Evolutionary conservation across 2,888 invertebrate species (phyloP), one percentile per base, ranked within the genome.

Genomic region (Dascillus cervinus): DNA sequence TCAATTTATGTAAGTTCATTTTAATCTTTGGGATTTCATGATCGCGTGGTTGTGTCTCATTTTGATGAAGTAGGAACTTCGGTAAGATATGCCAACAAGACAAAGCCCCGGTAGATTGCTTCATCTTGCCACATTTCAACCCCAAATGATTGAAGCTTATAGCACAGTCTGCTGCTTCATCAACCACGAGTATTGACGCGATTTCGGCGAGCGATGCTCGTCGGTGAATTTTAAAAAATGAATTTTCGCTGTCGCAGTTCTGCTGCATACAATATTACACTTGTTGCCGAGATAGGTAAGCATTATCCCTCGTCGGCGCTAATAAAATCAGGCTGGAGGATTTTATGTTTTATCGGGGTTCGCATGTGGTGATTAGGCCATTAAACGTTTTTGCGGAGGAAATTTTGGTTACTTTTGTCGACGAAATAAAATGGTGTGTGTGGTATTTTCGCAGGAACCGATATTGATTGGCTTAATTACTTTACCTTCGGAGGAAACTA

Each of bases 101-200:
- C 34, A 25, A 39, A 32, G 26, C 22, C 32, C 17, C 34, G 22
- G 17, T 25, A 32, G 35, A 39, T 39, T 39, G 39, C 29, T 29
- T 32, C 32, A 39, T 39, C 29, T 29, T 29, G 32, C 32, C 34
- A 32, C 39, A 35, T 39, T 32, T 35, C n/a, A n/a, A n/a, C 32
- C 27, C 29, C 20, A 29, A 28, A 32, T 35, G 39, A 39, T 39
- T 39, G 39, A 39, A 38, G 39, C 25, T 32, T 26, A 25, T 32
- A 34, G 39, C 39, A 39, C 32, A 39, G 31, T 39, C 39, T 26
- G 27, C 39, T 29, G 39, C 39, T 32, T 29, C 39, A 35, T 39
- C 39, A 34, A 35, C 39, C 32, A 34, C 34, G n/a, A n/a, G n/a
- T n/a, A n/a, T n/a, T n/a, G n/a, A n/a, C n/a, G n/a, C n/a, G n/a